A percentile compares a stretch with the other conserved stretches of the same genome.
These are phyloP conservation scores for Amazona guildingii DNA, from an alignment of 2,113 vertebrate genomes.

Conservation along the genomic window DNA sequence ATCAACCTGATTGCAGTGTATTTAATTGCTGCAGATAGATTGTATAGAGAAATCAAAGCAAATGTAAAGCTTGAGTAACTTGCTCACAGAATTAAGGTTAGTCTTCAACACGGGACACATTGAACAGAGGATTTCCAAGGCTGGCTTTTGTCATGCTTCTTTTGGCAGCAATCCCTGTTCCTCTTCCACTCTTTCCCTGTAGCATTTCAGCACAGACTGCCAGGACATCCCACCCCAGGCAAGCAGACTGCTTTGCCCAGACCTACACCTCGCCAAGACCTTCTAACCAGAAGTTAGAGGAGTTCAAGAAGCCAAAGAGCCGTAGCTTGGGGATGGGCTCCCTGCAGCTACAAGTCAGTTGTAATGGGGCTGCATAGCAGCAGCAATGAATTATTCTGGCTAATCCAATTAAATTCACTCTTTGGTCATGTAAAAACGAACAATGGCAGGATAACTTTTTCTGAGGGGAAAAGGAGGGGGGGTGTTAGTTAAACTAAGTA, in stretches of 20 bases:
- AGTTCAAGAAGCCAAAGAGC: background rate
- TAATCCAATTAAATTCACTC: background rate
- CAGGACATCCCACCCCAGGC: background rate
- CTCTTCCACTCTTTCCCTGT: background rate
- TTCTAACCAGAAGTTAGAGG: background rate
- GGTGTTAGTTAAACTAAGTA: background rate
- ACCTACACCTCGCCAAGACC: background rate
- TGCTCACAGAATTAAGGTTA: background rate
- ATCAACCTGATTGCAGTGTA: background rate
- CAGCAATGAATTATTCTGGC: background rate
- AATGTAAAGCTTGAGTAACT: background rate
- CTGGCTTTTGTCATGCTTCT: background rate
- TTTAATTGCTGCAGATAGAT: background rate
- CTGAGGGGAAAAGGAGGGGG: accelerated
- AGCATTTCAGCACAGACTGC: background rate
- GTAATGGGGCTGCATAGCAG: background rate
- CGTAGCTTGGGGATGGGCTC: background rate
- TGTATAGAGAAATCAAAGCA: background rate
- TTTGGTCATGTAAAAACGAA: background rate
- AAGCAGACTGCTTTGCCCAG: background rate
- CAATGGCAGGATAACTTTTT: background rate
- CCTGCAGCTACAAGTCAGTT: background rate
- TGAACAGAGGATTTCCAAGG: background rate
- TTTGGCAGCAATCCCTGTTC: background rate
- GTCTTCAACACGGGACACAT: background rate